Evolutionary conservation across 2,888 invertebrate species (phyloP).

Genomic region (Malachius bipustulatus): DNA sequence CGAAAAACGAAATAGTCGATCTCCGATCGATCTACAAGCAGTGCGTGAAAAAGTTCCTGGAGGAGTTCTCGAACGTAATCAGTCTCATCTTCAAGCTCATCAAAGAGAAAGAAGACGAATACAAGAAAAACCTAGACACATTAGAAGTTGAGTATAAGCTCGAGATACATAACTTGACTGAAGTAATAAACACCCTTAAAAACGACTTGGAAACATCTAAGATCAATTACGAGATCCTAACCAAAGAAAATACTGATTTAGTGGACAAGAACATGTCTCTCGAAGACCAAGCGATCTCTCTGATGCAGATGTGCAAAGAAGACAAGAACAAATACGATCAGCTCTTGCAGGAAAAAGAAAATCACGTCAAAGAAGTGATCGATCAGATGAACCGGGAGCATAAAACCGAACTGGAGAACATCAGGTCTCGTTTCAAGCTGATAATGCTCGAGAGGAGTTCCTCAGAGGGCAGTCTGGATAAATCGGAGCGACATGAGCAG

Average conservation of each 20-base stretch:
- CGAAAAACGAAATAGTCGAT: conserved; percentile 47
- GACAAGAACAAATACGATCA: conserved; percentile 22
- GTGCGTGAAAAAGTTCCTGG: too few relatives aligned
- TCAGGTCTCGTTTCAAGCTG: conserved; percentile 60
- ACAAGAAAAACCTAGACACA: too few relatives aligned
- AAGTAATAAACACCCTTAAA: too few relatives aligned
- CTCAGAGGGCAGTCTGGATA: conserved; percentile 66
- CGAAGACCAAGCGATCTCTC: conserved; percentile 45
- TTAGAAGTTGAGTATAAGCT: too few relatives aligned
- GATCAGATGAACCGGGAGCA: conserved; percentile 61
- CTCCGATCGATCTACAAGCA: conserved; percentile 16
- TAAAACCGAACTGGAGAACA: conserved; percentile 64
- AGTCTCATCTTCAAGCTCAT: neutral
- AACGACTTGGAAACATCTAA: neutral
- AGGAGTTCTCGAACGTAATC: too few relatives aligned
- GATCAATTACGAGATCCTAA: neutral
- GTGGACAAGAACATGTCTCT: conserved; percentile 35
- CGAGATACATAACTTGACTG: too few relatives aligned
- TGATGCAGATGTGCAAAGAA: conserved; percentile 32
- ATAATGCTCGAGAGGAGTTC: conserved; percentile 69
- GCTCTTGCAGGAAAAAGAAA: conserved; percentile 8
- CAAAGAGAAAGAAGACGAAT: neutral
- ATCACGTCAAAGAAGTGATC: conserved; percentile 55
- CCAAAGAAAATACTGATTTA: neutral
- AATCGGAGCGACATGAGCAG: conserved; percentile 46